These are phyloP conservation scores for Drosophila eohydei DNA, from an alignment of 2,888 invertebrate species.

Conservation along the genomic window DNA sequence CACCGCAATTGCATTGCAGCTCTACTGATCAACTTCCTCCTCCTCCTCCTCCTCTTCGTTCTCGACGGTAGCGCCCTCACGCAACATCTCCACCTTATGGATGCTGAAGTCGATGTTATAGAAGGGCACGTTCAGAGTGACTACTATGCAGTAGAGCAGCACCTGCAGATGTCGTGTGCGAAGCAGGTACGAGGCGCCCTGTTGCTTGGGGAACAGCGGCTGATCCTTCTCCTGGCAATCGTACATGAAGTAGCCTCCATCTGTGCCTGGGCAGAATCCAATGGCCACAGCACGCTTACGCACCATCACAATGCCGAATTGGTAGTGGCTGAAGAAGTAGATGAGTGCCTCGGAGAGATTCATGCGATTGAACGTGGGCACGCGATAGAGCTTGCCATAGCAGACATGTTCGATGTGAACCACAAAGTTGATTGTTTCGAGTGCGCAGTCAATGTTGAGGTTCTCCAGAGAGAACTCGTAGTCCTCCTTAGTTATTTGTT, in stretches of 20 bases:
- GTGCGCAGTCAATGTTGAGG: slow-evolving; percentile 86
- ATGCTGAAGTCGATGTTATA: slow-evolving; percentile 87
- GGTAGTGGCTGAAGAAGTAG: slow-evolving; percentile 87
- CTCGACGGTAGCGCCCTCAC: slow-evolving; percentile 63
- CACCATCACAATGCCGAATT: slow-evolving; percentile 87
- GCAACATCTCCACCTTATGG: slow-evolving; percentile 82
- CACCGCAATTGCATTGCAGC: background rate
- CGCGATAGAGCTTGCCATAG: slow-evolving; percentile 87
- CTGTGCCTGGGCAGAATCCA: slow-evolving; percentile 83
- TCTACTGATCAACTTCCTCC: slow-evolving; percentile 13
- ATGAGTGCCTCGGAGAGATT: slow-evolving; percentile 88
- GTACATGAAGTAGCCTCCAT: slow-evolving; percentile 88
- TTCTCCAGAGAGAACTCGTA: slow-evolving; percentile 87
- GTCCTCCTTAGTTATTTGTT: slow-evolving; percentile 85
- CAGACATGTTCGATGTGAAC: slow-evolving; percentile 87
- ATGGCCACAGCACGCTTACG: slow-evolving; percentile 86
- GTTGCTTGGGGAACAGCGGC: slow-evolving; percentile 87
- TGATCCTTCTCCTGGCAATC: slow-evolving; percentile 88
- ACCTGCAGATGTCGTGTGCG: slow-evolving; percentile 87
- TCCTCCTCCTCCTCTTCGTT: slow-evolving; percentile 66
- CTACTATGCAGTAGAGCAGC: slow-evolving; percentile 87
- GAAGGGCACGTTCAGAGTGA: slow-evolving; percentile 87
- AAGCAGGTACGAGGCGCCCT: slow-evolving; percentile 87
- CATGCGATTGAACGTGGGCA: slow-evolving; percentile 85
- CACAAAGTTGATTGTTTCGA: slow-evolving; percentile 87